Base-by-base conservation (phyloP, 1,140 invertebrate species). In the Ganaspis sp. region DNA sequence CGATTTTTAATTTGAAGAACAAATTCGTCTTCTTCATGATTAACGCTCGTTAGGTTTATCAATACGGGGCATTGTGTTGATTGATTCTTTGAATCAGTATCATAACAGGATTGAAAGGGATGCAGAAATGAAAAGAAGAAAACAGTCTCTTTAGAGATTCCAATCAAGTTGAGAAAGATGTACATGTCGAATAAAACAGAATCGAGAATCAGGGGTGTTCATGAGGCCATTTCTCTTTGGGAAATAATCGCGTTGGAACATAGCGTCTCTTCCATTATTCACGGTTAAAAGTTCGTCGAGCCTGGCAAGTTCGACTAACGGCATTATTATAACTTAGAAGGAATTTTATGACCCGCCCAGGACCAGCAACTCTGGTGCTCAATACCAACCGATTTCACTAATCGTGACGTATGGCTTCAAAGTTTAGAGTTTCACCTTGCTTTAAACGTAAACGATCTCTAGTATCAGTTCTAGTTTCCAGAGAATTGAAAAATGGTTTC, bases 81-180 rank as follows among this genome's bases (percentile, higher is more conserved):
- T 54, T 29, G 17, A 40, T 17, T 4, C 29, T 6, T 29, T 9
- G 40, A 81, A 81, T 76, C 37, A 70, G 73, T 11, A 69, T 38
- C 11, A 53, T 64, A 74, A 34, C 4, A 26, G 15, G 9, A 26
- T 11, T 76, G 77, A 82, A 82, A 77, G 75, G 45, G 73, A 70
- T 54, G 64, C 40, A 34, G 73, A n/a, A 82, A 80, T 74, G 80
- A 80, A 75, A 78, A 80, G 73, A 76, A 75, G 73, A 76, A 74
- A 73, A 78, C 40, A 42, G 15, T 42, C 15, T 42, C 11, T 17
- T 11, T n/a, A 11, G 17, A 19, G 1, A 49, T 49, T 4, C 15
- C 45, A 49, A 19, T 49, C 45, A 49, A 49, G 15, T 19, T 49
- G 45, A 49, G 12, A 19, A n/a, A 49, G 45, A 49, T 49, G 8